These are phyloP conservation scores for Troides oblongomaculatus DNA, from an alignment of 2,888 invertebrate species.

Conservation along the genomic window DNA sequence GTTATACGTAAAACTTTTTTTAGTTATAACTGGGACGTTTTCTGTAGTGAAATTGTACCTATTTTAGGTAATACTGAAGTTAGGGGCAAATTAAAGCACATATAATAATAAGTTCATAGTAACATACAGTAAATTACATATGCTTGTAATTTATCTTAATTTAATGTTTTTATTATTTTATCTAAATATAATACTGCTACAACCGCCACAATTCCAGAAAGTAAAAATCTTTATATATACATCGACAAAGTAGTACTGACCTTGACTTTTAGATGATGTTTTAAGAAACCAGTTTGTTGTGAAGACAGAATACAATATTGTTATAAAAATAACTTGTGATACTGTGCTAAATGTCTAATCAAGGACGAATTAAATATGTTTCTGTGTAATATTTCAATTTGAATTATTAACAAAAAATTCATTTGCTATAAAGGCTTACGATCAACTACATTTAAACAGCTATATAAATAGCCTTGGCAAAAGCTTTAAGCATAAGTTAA, in stretches of 20 bases:
- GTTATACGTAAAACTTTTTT: too few relatives aligned
- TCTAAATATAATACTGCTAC: background rate
- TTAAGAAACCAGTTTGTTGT: background rate
- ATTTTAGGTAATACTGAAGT: too few relatives aligned
- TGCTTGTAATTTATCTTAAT: background rate
- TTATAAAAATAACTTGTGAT: background rate
- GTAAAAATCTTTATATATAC: background rate
- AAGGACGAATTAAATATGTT: background rate
- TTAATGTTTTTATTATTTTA: background rate
- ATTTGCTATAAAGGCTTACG: too few relatives aligned
- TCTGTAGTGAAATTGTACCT: too few relatives aligned
- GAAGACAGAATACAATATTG: background rate
- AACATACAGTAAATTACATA: too few relatives aligned
- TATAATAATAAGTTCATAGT: too few relatives aligned
- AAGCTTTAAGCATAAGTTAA: background rate
- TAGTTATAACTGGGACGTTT: too few relatives aligned
- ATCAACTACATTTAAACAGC: too few relatives aligned
- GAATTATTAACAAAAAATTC: too few relatives aligned
- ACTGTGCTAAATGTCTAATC: background rate
- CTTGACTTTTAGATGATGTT: background rate
- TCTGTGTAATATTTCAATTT: background rate
- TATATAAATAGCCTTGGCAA: background rate
- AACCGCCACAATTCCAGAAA: background rate
- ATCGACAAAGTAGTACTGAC: background rate
- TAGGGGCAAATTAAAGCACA: too few relatives aligned